These are phyloP conservation scores for Stichodactyla mertensii DNA, from an alignment of 64 coral and sea anemone genomes.

Conservation along the genomic window DNA sequence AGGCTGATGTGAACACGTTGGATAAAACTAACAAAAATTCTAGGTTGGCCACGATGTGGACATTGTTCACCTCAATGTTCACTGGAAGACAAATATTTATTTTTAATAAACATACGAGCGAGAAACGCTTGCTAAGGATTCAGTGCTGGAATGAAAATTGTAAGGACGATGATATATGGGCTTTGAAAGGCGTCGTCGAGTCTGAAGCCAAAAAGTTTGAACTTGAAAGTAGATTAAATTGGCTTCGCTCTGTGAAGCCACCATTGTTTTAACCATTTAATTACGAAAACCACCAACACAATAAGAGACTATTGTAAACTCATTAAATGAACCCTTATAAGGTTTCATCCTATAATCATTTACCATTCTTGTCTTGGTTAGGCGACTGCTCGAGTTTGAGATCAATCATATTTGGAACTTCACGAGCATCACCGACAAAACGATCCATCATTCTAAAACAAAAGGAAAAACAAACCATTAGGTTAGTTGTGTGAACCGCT, in stretches of 20 bases:
- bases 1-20: slow-evolving; percentile 69
- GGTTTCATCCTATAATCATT: neutral
- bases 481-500: neutral
- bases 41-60: slow-evolving; percentile 65
- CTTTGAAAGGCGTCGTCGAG: too few species aligned
- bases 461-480: neutral
- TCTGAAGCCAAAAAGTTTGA: too few species aligned
- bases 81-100: slow-evolving; percentile 35
- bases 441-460: slow-evolving; percentile 85
- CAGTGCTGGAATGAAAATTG: too few species aligned
- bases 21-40: slow-evolving; percentile 74
- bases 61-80: slow-evolving; percentile 54
- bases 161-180: too few species aligned
- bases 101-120: too few species aligned
- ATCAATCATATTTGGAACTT: slow-evolving; percentile 86
- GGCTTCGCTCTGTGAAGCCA: too few species aligned
- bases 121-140: too few species aligned
- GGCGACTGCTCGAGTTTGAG: slow-evolving; percentile 60
- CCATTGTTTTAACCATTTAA: too few species aligned
- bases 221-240: too few species aligned
- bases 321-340: too few species aligned
- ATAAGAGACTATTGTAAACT: neutral
- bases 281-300: too few species aligned
- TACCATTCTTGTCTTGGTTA: slow-evolving; percentile 76
- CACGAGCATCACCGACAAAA: slow-evolving; percentile 29